Evolutionary conservation across 2,888 invertebrate species (phyloP).

Genomic region (Unio pictorum): DNA sequence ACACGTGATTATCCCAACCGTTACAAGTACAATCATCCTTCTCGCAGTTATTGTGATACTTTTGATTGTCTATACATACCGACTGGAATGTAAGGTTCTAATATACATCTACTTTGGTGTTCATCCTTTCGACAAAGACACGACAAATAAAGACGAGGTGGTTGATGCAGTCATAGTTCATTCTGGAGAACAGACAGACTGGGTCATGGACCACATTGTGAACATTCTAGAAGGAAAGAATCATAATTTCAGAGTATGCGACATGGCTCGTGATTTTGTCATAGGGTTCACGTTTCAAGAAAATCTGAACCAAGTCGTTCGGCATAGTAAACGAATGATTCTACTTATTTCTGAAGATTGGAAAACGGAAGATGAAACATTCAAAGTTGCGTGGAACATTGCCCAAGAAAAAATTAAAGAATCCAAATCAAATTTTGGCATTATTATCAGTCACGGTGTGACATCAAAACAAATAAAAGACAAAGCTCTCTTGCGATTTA

Average conservation of each 20-base stretch:
- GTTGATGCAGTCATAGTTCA: constrained; percentile 40
- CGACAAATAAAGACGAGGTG: constrained; percentile 18
- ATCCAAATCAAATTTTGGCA: constrained; percentile 34
- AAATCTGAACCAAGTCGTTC: constrained; percentile 36
- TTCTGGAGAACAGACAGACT: too few species aligned
- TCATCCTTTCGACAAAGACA: constrained; percentile 45
- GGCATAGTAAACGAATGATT: constrained; percentile 40
- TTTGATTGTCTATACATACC: constrained; percentile 23
- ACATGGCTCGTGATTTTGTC: too few species aligned
- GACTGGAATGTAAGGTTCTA: constrained; percentile 41
- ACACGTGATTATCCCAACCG: constrained; percentile 27
- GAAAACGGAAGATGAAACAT: constrained; percentile 20
- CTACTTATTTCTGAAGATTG: constrained; percentile 33
- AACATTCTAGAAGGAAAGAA: too few species aligned
- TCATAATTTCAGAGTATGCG: too few species aligned
- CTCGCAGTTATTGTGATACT: constrained; percentile 14
- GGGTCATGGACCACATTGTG: too few species aligned
- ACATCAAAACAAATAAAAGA: constrained; percentile 24
- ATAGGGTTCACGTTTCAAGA: too few species aligned
- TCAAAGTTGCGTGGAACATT: constrained; percentile 39
- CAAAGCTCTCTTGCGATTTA: constrained; percentile 33
- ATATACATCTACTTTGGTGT: constrained; percentile 43
- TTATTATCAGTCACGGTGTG: constrained; percentile 30
- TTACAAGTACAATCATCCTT: constrained; percentile 17
- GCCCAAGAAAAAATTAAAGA: constrained; percentile 43